phyloP scores from a whole-genome alignment of 1,140 invertebrate genomes.

The Medauroidea extradentata region DNA sequence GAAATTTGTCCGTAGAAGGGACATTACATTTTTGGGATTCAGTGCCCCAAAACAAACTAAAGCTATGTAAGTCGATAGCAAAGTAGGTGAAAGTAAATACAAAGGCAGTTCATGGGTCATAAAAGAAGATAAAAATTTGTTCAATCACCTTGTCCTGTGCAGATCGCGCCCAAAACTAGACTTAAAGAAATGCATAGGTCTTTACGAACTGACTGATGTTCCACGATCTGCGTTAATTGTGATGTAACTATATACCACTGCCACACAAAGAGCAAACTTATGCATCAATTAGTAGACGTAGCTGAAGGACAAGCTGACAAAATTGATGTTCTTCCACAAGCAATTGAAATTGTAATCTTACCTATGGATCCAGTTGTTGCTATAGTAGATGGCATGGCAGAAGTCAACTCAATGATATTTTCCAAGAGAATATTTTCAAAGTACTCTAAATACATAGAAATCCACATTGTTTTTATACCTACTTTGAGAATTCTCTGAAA shows the following conservation, averaged over 20 bases:
- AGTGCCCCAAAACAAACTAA: constrained; percentile 6
- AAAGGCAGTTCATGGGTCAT: neutral
- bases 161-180: constrained; percentile 1
- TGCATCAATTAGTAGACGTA: constrained; percentile 5
- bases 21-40: constrained; percentile 5
- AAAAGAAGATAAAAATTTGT: constrained; percentile 8
- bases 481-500: constrained; percentile 8
- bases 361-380: neutral
- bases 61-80: constrained; percentile 1
- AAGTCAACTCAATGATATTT: constrained; percentile 1
- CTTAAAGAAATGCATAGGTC: constrained; percentile 1
- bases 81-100: constrained; percentile 4
- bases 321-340: neutral
- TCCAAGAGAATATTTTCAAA: constrained; percentile 7
- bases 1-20: constrained; percentile 5
- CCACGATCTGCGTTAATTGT: neutral
- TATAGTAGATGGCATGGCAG: constrained; percentile 9
- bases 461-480: constrained; percentile 4
- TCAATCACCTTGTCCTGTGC: constrained; percentile 5
- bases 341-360: neutral
- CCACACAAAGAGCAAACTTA: constrained; percentile 6
- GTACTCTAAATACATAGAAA: neutral
- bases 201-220: constrained; percentile 3
- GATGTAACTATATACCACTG: constrained; percentile 5
- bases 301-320: neutral